Percentiles rank a stretch among this genome's conserved stretches.
Evolutionary conservation across 2,888 invertebrate genomes (phyloP).

Genomic region (Aporophyla nigra): DNA sequence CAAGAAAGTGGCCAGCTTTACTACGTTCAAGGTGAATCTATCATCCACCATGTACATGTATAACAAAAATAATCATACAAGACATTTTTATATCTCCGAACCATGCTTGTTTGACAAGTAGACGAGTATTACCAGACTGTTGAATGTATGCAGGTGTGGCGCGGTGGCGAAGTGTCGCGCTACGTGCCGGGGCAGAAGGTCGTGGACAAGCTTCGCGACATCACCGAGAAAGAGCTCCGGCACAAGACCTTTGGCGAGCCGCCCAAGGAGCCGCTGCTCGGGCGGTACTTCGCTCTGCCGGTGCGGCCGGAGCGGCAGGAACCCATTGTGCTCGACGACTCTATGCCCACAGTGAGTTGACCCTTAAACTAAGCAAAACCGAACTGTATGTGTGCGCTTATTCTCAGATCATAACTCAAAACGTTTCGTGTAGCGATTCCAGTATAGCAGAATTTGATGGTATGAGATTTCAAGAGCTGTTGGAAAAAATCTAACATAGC

Average conservation of each 20-base stretch:
- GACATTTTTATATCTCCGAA: too few species aligned
- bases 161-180: slow-evolving; percentile 87
- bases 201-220: slow-evolving; percentile 82
- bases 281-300: slow-evolving; percentile 91
- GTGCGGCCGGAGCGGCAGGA: slow-evolving; percentile 86
- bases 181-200: slow-evolving; percentile 89
- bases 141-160: slow-evolving; percentile 81
- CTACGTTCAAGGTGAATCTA: slow-evolving; percentile 92
- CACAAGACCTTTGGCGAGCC: slow-evolving; percentile 89
- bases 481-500: not conserved
- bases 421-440: not conserved
- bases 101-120: not conserved
- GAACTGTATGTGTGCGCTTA: not conserved
- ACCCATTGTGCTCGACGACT: slow-evolving; percentile 91
- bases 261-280: slow-evolving; percentile 91
- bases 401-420: not conserved
- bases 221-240: slow-evolving; percentile 83
- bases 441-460: not conserved
- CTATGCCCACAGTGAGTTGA: slow-evolving; percentile 83
- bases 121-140: not conserved
- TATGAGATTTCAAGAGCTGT: not conserved
- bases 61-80: not conserved
- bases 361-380: not conserved
- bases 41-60: not conserved
- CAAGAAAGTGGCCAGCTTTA: slow-evolving; percentile 93